Evolutionary conservation across 1,140 invertebrate species (phyloP).

Genomic region (Samia ricini): DNA sequence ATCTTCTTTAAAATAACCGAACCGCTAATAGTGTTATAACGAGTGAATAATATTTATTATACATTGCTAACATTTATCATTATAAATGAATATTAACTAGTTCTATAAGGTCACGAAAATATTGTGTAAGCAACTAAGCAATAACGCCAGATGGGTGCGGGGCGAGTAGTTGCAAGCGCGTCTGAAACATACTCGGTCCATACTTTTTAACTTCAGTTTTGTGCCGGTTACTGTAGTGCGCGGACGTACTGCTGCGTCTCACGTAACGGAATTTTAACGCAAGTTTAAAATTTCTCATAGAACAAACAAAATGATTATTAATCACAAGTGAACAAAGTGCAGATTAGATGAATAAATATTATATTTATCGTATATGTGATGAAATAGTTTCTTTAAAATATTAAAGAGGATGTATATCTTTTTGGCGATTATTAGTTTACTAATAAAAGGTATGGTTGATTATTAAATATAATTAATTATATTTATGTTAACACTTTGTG

Average conservation of each 20-base stretch:
- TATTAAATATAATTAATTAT: constrained; percentile 6
- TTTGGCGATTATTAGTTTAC: constrained; percentile 48
- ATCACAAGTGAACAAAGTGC: constrained; percentile 39
- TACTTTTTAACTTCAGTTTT: constrained; percentile 43
- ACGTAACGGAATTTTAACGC: constrained; percentile 26
- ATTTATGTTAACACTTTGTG: not conserved
- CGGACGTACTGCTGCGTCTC: constrained; percentile 24
- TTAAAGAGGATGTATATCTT: constrained; percentile 59
- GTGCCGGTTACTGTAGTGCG: constrained; percentile 20
- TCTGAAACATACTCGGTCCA: constrained; percentile 19
- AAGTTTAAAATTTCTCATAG: constrained; percentile 19
- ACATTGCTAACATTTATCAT: constrained; percentile 18
- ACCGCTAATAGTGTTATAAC: too few species aligned
- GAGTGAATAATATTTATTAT: not conserved
- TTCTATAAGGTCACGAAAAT: constrained; percentile 51
- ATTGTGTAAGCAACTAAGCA: constrained; percentile 20
- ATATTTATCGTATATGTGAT: constrained; percentile 57
- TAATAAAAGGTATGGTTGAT: constrained; percentile 47
- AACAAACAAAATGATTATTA: constrained; percentile 20
- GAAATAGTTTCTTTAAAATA: constrained; percentile 38
- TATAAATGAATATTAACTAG: constrained; percentile 43
- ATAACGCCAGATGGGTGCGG: constrained; percentile 48
- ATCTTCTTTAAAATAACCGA: too few species aligned
- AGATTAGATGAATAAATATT: constrained; percentile 22
- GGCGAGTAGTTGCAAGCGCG: constrained; percentile 42